Percentiles rank a stretch among this genome's conserved stretches.
These are phyloP conservation scores for Blastomussa wellsi DNA, from an alignment of 92 coral and sea anemone species.

Conservation along the genomic window DNA sequence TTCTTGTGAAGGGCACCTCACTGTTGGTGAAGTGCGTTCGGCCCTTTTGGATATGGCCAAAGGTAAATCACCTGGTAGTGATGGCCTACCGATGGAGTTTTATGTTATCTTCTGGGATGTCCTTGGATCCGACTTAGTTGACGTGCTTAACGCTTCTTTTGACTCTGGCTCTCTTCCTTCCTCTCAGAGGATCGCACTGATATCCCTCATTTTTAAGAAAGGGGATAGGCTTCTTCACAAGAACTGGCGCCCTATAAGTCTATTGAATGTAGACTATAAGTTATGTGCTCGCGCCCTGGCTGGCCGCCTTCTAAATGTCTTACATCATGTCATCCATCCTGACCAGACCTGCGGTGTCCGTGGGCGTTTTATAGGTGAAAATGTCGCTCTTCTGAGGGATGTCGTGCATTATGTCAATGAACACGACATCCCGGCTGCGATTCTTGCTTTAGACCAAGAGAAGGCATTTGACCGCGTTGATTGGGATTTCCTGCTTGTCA, in stretches of 20 bases:
- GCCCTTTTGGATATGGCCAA: conserved; percentile 50
- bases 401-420: conserved; percentile 3
- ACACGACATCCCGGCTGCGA: conserved; percentile 3
- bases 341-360: conserved; percentile 66
- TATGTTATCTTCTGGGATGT: conserved; percentile 54
- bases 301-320: conserved; percentile 35
- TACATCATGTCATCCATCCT: conserved; percentile 9
- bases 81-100: conserved; percentile 69
- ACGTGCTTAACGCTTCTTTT: conserved; percentile 34
- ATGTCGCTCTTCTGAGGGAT: conserved; percentile 44
- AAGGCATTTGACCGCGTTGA: conserved; percentile 67
- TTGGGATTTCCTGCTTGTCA: conserved; percentile 45
- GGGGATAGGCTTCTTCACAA: conserved; percentile 29
- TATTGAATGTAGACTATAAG: conserved; percentile 62
- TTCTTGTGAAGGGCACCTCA: conserved; percentile 53
- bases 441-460: conserved; percentile 61
- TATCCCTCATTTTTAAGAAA: conserved; percentile 53
- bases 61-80: conserved; percentile 53
- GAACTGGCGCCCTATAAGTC: conserved; percentile 73
- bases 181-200: conserved; percentile 40
- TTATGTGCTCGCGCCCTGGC: conserved; percentile 21
- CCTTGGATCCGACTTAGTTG: conserved; percentile 50
- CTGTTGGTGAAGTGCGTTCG: conserved; percentile 21
- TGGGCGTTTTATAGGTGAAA: conserved; percentile 56
- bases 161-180: not conserved